A percentile compares a stretch with the other conserved stretches of the same genome.
Conservation (phyloP, 2,797 vertebrate species). For the Channallabes apus region DNA sequence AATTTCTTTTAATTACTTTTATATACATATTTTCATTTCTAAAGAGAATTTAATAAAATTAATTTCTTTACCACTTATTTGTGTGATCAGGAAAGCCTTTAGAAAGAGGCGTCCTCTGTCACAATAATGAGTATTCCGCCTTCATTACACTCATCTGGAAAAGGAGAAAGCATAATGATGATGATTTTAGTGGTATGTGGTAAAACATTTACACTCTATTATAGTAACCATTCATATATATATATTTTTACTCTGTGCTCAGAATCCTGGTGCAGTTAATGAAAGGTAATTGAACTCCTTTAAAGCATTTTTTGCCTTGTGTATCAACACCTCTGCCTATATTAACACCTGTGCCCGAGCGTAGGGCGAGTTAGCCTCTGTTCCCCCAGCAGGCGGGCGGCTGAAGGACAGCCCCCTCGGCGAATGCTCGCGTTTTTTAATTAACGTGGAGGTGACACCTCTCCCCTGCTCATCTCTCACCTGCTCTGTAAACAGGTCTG, state of each 20-base stretch:
- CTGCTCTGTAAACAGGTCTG: conserved; percentile 71
- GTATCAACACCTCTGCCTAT: conserved; percentile 38
- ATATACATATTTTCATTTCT: not conserved
- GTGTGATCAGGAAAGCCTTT: conserved; percentile 23
- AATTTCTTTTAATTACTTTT: not conserved
- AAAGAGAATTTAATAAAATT: not conserved
- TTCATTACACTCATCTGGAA: conserved; percentile 3
- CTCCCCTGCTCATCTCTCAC: conserved; percentile 71
- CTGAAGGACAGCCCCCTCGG: conserved; percentile 70
- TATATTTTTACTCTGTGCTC: not conserved
- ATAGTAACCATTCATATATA: not conserved
- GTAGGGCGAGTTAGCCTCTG: conserved; percentile 41
- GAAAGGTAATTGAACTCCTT: conserved; percentile 25
- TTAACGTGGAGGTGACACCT: conserved; percentile 69
- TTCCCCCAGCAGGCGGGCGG: conserved; percentile 54
- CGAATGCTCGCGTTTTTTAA: conserved; percentile 65
- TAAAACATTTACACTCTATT: not conserved
- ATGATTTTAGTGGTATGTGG: not conserved
- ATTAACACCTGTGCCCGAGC: conserved; percentile 43
- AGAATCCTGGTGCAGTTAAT: conserved; percentile 26
- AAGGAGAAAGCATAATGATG: not conserved
- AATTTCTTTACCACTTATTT: not conserved
- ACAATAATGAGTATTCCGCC: not conserved
- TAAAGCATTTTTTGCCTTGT: conserved; percentile 31
- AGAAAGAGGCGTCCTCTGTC: conserved; percentile 23